Conservation (phyloP, 2,797 vertebrate species). For the Adrianichthys oophorus region DNA sequence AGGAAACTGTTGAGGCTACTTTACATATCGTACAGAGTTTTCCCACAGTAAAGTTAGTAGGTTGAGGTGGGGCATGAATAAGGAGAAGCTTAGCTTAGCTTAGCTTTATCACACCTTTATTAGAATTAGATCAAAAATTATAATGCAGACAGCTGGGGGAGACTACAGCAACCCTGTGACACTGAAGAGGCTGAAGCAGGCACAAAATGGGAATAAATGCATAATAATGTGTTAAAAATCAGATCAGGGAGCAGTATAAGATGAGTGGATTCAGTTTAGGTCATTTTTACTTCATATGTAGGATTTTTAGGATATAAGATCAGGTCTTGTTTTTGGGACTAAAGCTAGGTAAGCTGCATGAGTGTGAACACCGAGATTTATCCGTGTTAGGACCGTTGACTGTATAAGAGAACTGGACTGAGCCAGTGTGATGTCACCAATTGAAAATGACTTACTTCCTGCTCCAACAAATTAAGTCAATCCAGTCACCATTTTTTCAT, state of each 20-base stretch:
- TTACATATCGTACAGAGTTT: slow-evolving; percentile 8
- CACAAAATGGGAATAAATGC: neutral
- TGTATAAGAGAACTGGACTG: too few relatives aligned
- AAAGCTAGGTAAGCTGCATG: neutral
- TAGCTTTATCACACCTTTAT: neutral
- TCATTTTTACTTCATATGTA: slow-evolving; percentile 7
- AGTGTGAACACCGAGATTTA: slow-evolving; percentile 1
- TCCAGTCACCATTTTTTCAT: too few relatives aligned
- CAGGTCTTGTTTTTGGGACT: neutral
- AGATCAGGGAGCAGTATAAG: neutral
- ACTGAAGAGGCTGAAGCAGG: too few relatives aligned
- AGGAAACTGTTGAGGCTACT: neutral
- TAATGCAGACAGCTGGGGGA: too few relatives aligned
- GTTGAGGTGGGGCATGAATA: neutral
- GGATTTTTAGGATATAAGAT: slow-evolving; percentile 1
- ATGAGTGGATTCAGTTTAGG: neutral
- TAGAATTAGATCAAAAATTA: neutral
- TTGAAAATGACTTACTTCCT: too few relatives aligned
- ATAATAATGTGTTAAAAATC: neutral
- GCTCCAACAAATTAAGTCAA: too few relatives aligned
- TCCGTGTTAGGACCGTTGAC: neutral
- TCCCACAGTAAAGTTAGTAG: neutral
- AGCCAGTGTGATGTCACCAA: too few relatives aligned
- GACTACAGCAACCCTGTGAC: neutral
- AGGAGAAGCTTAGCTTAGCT: neutral